A percentile compares a stretch with the other conserved stretches of the same genome.
Conservation (phyloP, 2,113 vertebrate species). For the Chauna torquata region DNA sequence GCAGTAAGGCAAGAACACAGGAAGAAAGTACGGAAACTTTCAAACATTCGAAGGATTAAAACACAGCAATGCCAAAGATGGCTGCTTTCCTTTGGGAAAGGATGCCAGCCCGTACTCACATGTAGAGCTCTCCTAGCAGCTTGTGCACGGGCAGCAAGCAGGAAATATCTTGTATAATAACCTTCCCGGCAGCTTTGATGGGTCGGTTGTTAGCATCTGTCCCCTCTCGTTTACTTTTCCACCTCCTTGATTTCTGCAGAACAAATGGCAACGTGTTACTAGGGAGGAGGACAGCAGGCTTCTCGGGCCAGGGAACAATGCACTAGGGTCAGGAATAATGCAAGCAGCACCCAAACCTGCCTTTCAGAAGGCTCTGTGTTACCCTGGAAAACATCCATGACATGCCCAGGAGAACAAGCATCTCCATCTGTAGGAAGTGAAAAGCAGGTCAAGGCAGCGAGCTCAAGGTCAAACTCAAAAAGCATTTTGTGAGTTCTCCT, state of each 20-base stretch:
- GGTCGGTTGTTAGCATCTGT: conserved; percentile 84
- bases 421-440: conserved; percentile 74
- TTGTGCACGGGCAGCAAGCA: conserved; percentile 95
- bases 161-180: conserved; percentile 95
- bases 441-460: conserved; percentile 66
- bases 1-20: not conserved
- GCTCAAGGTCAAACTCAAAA: conserved; percentile 65
- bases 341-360: conserved; percentile 63
- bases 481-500: conserved; percentile 9
- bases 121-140: conserved; percentile 90
- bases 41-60: not conserved
- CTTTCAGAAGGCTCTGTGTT: conserved; percentile 66
- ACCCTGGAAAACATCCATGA: conserved; percentile 37
- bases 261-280: not conserved
- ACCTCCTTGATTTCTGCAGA: conserved; percentile 92
- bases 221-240: conserved; percentile 93
- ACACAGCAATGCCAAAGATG: not conserved
- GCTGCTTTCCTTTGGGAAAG: not conserved
- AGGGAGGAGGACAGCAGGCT: not conserved
- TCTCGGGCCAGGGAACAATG: conserved; percentile 31
- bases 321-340: conserved; percentile 52
- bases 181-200: conserved; percentile 95
- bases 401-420: conserved; percentile 72
- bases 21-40: not conserved
- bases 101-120: conserved; percentile 76